Conservation (phyloP, 2,113 vertebrate genomes). For the Mola mola region DNA sequence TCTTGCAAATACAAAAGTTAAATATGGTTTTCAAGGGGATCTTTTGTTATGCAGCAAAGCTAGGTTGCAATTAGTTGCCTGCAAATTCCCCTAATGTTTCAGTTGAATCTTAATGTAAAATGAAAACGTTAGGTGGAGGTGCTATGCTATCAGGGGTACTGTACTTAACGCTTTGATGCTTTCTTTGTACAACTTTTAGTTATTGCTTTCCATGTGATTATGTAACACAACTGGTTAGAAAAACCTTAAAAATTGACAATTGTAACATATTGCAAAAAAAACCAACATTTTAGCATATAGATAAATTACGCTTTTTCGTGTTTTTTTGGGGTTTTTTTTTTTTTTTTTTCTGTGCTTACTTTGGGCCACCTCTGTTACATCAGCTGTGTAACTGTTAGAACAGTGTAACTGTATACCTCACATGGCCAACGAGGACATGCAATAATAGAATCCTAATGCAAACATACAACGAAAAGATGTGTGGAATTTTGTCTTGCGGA, state of each 20-base stretch:
- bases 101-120: not conserved
- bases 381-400: conserved; percentile 9
- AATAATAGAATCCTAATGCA: conserved; percentile 68
- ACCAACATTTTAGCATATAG: no score
- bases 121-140: not conserved
- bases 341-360: not conserved
- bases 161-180: not conserved
- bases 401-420: conserved; percentile 65
- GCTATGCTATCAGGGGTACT: conserved; percentile 14
- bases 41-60: conserved; percentile 26
- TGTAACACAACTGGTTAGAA: conserved; percentile 12
- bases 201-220: not conserved
- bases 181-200: not conserved
- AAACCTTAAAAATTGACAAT: not conserved
- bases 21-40: conserved; percentile 12
- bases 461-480: conserved; percentile 7
- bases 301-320: conserved; percentile 10
- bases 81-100: not conserved
- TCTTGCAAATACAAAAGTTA: not conserved
- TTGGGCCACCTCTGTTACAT: not conserved
- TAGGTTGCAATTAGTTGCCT: conserved; percentile 16
- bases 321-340: not conserved
- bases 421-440: conserved; percentile 55
- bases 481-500: conserved; percentile 26
- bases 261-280: not conserved